phyloP scores from a whole-genome alignment of 1,140 invertebrate genomes.

The Drosophila tristis region DNA sequence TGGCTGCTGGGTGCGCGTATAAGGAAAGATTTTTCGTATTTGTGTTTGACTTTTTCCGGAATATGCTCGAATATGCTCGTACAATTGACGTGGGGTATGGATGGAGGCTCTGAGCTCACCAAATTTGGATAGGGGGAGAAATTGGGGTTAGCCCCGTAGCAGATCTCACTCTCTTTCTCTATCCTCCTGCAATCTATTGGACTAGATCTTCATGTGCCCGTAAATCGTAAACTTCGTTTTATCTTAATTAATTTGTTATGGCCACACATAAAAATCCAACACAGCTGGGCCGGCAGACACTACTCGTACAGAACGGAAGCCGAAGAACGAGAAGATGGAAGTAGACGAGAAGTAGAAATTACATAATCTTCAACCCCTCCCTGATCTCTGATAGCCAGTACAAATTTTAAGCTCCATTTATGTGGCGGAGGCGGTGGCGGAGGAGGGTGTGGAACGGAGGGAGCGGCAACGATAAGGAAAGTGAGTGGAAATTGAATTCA shows the following conservation, averaged over 20 bases:
- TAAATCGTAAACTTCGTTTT: conserved; percentile 29
- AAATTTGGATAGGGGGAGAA: conserved; percentile 13
- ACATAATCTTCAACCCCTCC: conserved; percentile 25
- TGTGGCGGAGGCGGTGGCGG: conserved; percentile 31
- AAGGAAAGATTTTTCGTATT: conserved; percentile 6
- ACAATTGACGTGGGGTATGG: too few relatives aligned
- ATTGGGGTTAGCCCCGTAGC: conserved; percentile 8
- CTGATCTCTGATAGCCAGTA: conserved; percentile 12
- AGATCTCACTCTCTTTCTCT: conserved; percentile 3
- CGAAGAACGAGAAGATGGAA: too few relatives aligned
- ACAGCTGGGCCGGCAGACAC: conserved; percentile 5
- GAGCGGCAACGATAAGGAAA: conserved; percentile 9
- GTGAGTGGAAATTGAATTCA: conserved; percentile 43
- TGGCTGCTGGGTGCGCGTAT: too few relatives aligned
- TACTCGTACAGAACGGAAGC: too few relatives aligned
- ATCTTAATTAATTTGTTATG: conserved; percentile 56
- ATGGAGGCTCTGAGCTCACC: conserved; percentile 23
- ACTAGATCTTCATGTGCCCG: conserved; percentile 6
- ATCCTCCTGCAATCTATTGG: conserved; percentile 3
- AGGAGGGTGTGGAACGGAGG: conserved; percentile 6
- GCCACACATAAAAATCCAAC: conserved; percentile 24
- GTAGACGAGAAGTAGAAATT: too few relatives aligned
- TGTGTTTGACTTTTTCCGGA: neutral
- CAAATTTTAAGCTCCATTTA: conserved; percentile 44
- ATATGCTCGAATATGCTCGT: conserved; percentile 11